Evolutionary conservation across 2,888 invertebrate species (phyloP), one percentile per base, ranked within the genome.

Genomic region (Blera fallax): DNA sequence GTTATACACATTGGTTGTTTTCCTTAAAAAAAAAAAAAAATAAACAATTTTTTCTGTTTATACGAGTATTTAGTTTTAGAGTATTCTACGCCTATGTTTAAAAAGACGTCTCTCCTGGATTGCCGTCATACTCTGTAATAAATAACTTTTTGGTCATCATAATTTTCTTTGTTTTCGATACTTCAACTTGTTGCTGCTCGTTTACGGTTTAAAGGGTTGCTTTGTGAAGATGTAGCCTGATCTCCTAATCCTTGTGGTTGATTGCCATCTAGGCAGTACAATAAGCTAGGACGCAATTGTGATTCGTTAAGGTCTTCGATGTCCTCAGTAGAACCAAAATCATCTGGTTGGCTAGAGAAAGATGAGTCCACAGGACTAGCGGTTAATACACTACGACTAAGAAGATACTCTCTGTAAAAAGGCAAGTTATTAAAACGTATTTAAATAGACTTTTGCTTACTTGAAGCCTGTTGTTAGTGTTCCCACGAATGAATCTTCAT

Each of bases 281-380:
- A 90, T 56, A 96, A 92, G 50, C 95, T 96, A 73, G 95, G 94
- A 14, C 94, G 94, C 58, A 95, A 91, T 88, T 94, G 93, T 18
- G 95, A 94, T 52, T 94, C 94, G 29, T 93, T 93, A n/a, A 93
- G 89, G 87, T 94, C 94, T 11, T 93, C 93, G 83, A 93, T 89
- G 89, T 93, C 89, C 56, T 90, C 89, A 0, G 91, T 91, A 1
- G 93, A 93, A 21, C 88, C 94, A 89, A 94, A 95, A 90, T 95
- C 95, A 88, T 94, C 96, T 4, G 96, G 95, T 88, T 96, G 95
- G 88, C 96, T 96, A 10, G 96, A 94, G 90, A 97, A 96, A 89
- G 96, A 96, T 82, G 96, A 93, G 92, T 97, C 97, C 8, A 95
- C 94, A 0, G 96, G 96, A 70, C 95, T 95, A 0, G 95, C 95